Conservation (phyloP, 2,888 invertebrate genomes). For the Eulithis prunata region DNA sequence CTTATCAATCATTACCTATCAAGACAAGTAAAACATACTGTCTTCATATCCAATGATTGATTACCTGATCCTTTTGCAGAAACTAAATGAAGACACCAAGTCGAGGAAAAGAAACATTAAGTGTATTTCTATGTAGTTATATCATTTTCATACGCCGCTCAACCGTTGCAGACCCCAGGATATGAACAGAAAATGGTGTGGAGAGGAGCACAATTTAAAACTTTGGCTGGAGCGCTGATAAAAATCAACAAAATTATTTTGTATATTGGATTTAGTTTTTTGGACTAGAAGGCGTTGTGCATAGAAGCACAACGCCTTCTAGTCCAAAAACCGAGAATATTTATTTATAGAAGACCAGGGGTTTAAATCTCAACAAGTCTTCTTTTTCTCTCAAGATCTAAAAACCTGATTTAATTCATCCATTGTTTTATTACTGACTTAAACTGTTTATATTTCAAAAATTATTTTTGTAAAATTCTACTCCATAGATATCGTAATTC, state of each 20-base stretch:
- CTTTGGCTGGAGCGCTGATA: not conserved
- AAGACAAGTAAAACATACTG: not conserved
- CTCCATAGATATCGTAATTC: slow-evolving; percentile 47
- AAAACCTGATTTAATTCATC: no score
- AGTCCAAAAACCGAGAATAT: no score
- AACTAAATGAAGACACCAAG: slow-evolving; percentile 71
- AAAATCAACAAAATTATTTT: no score
- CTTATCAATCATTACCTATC: not conserved
- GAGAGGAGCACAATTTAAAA: slow-evolving; percentile 44
- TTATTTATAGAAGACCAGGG: no score
- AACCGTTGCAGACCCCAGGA: slow-evolving; percentile 69
- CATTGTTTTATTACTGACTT: no score
- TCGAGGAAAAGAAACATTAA: slow-evolving; percentile 75
- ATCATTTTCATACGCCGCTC: slow-evolving; percentile 78
- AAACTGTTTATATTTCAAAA: no score
- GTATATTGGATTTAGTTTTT: no score
- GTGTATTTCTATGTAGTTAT: slow-evolving; percentile 81
- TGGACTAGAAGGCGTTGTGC: no score
- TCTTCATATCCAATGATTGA: slow-evolving; percentile 46
- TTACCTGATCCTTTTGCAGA: slow-evolving; percentile 52
- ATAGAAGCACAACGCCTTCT: no score
- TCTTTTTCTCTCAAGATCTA: no score
- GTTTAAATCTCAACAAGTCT: no score
- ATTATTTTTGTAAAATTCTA: slow-evolving; percentile 13
- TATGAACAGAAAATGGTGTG: slow-evolving; percentile 51